Conservation (phyloP, 2,113 vertebrate species). For the Gymnogyps californianus region DNA sequence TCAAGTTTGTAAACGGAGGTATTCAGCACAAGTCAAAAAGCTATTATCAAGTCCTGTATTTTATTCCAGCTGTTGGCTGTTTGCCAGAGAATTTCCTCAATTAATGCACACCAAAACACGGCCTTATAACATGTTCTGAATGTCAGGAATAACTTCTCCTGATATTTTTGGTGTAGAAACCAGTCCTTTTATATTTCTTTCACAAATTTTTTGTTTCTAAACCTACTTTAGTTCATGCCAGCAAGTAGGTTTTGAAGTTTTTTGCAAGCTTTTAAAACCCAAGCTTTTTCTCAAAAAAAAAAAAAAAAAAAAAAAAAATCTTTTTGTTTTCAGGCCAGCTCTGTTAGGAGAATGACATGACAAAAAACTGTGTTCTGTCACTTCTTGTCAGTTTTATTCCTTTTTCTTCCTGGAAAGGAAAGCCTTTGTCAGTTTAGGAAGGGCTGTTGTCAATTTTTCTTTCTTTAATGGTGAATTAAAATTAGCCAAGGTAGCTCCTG, state of each 20-base stretch:
- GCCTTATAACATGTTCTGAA: not conserved
- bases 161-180: not conserved
- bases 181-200: not conserved
- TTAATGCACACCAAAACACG: not conserved
- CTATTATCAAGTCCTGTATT: not conserved
- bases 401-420: not conserved
- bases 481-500: not conserved
- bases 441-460: not conserved
- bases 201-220: not conserved
- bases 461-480: not conserved
- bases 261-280: not conserved
- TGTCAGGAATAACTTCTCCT: not conserved
- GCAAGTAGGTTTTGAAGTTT: not conserved
- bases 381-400: not conserved
- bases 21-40: not conserved
- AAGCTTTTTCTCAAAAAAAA: not conserved
- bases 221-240: not conserved
- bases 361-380: not conserved
- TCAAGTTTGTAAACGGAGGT: not conserved
- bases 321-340: not conserved
- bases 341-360: not conserved
- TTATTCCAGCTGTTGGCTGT: not conserved
- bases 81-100: not conserved
- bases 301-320: fast-evolving
- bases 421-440: not conserved